phyloP scores from a whole-genome alignment of 2,113 vertebrate genomes.

The Datnioides undecimradiatus region DNA sequence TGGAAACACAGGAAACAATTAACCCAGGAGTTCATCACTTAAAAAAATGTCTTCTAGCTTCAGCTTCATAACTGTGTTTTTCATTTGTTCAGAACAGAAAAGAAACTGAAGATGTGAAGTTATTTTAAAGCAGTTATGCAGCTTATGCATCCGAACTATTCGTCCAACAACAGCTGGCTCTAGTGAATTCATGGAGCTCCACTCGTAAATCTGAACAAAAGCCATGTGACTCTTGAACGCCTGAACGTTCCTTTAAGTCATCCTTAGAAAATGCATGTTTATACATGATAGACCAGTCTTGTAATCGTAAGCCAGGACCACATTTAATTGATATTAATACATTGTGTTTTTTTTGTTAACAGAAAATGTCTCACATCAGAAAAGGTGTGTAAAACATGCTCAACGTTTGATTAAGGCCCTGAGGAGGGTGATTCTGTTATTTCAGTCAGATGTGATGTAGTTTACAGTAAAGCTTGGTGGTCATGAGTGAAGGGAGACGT shows the following conservation, averaged over 20 bases:
- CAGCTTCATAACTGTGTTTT: background rate
- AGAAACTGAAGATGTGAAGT: constrained; percentile 1
- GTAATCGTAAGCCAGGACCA: background rate
- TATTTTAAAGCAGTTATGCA: constrained; percentile 9
- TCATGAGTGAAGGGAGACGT: background rate
- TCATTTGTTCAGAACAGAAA: background rate
- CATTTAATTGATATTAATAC: no score
- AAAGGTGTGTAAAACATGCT: no score
- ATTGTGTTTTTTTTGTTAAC: constrained; percentile 36
- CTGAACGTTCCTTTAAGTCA: background rate
- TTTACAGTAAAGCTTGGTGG: background rate
- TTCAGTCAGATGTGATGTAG: background rate
- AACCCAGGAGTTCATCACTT: background rate
- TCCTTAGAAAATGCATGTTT: background rate
- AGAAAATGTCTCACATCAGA: no score
- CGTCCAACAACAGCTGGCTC: constrained; percentile 2
- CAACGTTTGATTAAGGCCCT: background rate
- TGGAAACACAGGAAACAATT: background rate
- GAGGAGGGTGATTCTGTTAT: constrained; percentile 5
- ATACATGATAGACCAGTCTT: constrained; percentile 8
- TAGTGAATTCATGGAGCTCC: background rate
- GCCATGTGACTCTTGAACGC: background rate
- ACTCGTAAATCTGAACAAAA: constrained; percentile 41
- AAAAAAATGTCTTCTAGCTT: background rate
- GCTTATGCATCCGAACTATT: background rate